These are phyloP conservation scores for Phoxinus dragarum DNA, from an alignment of 2,797 vertebrate genomes.

Conservation along the genomic window DNA sequence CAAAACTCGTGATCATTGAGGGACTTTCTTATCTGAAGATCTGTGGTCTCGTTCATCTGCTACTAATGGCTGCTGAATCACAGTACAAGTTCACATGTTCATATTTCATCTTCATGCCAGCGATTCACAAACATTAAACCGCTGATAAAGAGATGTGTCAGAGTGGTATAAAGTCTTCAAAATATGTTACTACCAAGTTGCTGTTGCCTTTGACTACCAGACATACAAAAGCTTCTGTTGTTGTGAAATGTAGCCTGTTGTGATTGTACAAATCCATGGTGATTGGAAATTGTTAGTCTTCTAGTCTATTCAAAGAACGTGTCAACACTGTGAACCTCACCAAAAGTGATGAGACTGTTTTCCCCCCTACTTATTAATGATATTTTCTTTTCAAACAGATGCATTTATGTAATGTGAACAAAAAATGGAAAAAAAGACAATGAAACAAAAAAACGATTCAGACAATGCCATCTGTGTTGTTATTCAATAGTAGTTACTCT, in stretches of 20 bases:
- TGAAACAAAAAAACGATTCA: constrained; percentile 36
- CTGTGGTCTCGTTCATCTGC: neutral
- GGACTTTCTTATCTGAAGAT: constrained; percentile 5
- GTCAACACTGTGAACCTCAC: constrained; percentile 80
- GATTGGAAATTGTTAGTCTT: constrained; percentile 56
- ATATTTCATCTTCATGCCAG: constrained; percentile 18
- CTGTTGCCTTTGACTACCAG: constrained; percentile 25
- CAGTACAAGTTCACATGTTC: neutral
- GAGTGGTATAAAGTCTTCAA: constrained; percentile 3
- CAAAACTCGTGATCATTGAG: neutral
- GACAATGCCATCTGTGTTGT: constrained; percentile 32
- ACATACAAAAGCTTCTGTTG: constrained; percentile 66
- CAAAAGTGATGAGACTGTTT: constrained; percentile 54
- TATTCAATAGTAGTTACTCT: constrained; percentile 29
- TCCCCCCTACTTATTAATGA: constrained; percentile 34
- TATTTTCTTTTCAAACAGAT: constrained; percentile 49
- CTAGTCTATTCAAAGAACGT: constrained; percentile 60
- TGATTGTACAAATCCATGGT: constrained; percentile 71
- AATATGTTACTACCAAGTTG: neutral
- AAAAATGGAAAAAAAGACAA: constrained; percentile 16
- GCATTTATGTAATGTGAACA: constrained; percentile 43
- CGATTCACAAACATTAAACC: neutral
- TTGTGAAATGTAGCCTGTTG: constrained; percentile 69
- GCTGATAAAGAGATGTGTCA: neutral
- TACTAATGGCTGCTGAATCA: neutral